Evolutionary conservation across 2,113 vertebrate genomes (phyloP).

Genomic region (Varanus komodoensis): DNA sequence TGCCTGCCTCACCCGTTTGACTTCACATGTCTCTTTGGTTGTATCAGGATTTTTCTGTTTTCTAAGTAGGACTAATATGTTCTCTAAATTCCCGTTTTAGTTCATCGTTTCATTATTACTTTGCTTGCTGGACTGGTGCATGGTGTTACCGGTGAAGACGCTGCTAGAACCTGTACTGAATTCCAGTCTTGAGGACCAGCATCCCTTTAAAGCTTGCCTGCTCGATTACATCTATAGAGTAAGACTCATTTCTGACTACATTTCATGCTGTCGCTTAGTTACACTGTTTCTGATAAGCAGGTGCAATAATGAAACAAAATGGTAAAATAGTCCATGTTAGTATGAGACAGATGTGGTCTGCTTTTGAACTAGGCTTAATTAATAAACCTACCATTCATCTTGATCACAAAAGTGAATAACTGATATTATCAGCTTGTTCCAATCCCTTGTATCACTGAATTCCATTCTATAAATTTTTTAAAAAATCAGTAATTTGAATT

Average conservation of each 20-base stretch:
- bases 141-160: conserved; percentile 88
- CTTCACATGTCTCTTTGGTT: not conserved
- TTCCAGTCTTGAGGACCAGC: conserved; percentile 83
- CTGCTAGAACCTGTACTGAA: conserved; percentile 91
- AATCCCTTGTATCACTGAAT: not conserved
- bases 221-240: conserved; percentile 98
- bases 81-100: conserved; percentile 69
- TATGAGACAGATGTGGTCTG: not conserved
- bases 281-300: not conserved
- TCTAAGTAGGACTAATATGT: not conserved
- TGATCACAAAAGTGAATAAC: not conserved
- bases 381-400: not conserved
- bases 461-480: not conserved
- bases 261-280: not conserved
- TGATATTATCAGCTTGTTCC: not conserved
- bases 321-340: not conserved
- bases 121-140: conserved; percentile 98
- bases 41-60: not conserved
- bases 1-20: not conserved
- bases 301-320: not conserved
- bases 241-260: not conserved
- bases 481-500: not conserved
- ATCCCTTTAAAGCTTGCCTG: conserved; percentile 84
- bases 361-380: not conserved
- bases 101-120: conserved; percentile 95